Conservation (phyloP, 2,888 invertebrate species). For the Callimorpha dominula region DNA sequence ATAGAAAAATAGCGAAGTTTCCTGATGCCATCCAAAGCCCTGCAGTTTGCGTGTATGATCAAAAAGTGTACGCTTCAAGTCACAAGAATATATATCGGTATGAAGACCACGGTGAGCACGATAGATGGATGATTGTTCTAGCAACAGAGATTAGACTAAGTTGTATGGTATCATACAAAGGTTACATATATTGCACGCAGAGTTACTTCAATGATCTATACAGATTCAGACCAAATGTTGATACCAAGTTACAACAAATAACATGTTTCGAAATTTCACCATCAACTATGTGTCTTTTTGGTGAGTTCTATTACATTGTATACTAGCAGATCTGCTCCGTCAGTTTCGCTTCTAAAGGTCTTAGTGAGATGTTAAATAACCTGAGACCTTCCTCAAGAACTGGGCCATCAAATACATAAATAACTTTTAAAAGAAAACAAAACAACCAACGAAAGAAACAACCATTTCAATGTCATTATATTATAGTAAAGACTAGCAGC, state of each 20-base stretch:
- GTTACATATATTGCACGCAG: constrained; percentile 74
- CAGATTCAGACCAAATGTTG: constrained; percentile 68
- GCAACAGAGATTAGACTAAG: constrained; percentile 63
- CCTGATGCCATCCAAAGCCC: constrained; percentile 77
- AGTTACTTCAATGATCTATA: constrained; percentile 70
- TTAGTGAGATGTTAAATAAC: no score
- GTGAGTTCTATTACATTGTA: constrained; percentile 54
- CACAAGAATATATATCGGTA: constrained; percentile 71
- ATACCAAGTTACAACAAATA: constrained; percentile 58
- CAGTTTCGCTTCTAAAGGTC: no score
- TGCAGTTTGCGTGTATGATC: constrained; percentile 69
- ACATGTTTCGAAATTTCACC: constrained; percentile 65
- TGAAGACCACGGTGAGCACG: constrained; percentile 56
- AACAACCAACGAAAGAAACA: no score
- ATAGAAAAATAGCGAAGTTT: constrained; percentile 65
- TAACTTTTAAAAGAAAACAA: no score
- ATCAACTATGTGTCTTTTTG: constrained; percentile 67
- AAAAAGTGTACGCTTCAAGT: constrained; percentile 67
- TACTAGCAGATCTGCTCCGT: no score
- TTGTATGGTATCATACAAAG: constrained; percentile 67
- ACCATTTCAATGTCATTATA: no score
- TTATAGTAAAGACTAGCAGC: no score
- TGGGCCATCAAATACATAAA: no score
- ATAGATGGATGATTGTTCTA: constrained; percentile 62
- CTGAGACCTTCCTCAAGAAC: no score